Conservation (phyloP, 2,797 vertebrate species). For the Tachyglossus aculeatus region DNA sequence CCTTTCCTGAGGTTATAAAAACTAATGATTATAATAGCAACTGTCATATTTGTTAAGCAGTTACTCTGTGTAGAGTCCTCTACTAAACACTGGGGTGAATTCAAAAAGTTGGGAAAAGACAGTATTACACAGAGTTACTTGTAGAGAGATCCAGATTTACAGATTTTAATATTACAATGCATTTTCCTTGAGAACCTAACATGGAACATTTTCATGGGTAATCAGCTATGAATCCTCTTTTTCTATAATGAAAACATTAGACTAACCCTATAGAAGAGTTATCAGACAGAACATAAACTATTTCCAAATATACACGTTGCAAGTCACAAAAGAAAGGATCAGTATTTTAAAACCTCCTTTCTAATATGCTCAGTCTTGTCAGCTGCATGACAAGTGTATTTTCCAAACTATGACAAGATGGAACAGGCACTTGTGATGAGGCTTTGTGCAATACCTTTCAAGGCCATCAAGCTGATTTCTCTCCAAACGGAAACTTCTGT, state of each 20-base stretch:
- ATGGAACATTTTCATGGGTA: neutral
- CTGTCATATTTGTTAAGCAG: too few relatives aligned
- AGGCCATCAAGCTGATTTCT: constrained; percentile 23
- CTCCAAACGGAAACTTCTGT: constrained; percentile 31
- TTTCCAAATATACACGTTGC: constrained; percentile 20
- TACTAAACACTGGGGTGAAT: too few relatives aligned
- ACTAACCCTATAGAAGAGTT: constrained; percentile 2
- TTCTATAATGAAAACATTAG: constrained; percentile 1
- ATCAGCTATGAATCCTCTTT: neutral
- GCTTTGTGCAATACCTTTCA: constrained; percentile 27
- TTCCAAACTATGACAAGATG: constrained; percentile 24
- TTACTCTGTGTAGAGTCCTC: too few relatives aligned
- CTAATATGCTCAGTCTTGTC: constrained; percentile 18
- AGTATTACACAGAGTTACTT: too few relatives aligned
- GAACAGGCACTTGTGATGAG: constrained; percentile 23
- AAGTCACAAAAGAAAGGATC: constrained; percentile 5
- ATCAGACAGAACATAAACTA: neutral
- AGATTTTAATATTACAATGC: neutral
- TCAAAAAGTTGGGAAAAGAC: too few relatives aligned
- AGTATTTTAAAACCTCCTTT: constrained; percentile 5
- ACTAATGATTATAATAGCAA: too few relatives aligned
- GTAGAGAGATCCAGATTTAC: too few relatives aligned
- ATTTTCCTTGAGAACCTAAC: neutral
- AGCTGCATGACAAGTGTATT: neutral
- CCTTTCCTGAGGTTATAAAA: too few relatives aligned